Evolutionary conservation across 2,888 invertebrate species (phyloP), one percentile per base, ranked within the genome.

Genomic region (Ectemnius lituratus): DNA sequence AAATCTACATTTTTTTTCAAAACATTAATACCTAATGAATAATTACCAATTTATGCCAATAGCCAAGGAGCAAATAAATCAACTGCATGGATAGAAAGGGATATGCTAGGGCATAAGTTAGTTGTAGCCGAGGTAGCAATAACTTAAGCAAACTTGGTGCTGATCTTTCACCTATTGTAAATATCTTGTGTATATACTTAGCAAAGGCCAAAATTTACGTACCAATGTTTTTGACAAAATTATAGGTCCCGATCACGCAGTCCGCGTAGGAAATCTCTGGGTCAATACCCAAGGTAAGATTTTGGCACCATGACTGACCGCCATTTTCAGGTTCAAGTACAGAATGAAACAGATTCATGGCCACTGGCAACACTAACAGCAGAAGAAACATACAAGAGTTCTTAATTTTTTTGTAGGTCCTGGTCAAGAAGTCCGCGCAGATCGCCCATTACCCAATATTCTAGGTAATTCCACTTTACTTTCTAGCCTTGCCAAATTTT

Each of bases 201-300:
- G 80, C 69, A 56, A 82, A 75, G 69, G 78, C 82, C 72, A 66
- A 81, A 80, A 80, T 81, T 84, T 77, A 86, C 75, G 69, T 82
- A 75, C 78, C 77, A 80, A 73, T 82, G 78, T 87, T 87, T 85
- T 80, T 83, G 79, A 84, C 73, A 85, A 84, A 84, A 83, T 88
- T 87, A 67, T 88, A 89, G 88, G 81, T 89, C 89, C 82, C 84
- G 86, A 81, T 90, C 89, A 52, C 85, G 84, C 66, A 89, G 87
- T 78, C 87, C 86, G 4, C 83, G 79, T 65, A 88, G 80, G 80
- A 88, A 82, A 77, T 87, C 86, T 57, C 61, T 87, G 76, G 84
- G 85, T 81, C 86, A 81, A 75, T 83, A 80, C 73, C 85, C 86
- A 71, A 90, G 88, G 89, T 89, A 88, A 88, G 84, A 76, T 66